Percentiles rank a stretch among this genome's conserved stretches.
Evolutionary conservation across 1,140 invertebrate genomes (phyloP).

Genomic region (Papilio machaon): DNA sequence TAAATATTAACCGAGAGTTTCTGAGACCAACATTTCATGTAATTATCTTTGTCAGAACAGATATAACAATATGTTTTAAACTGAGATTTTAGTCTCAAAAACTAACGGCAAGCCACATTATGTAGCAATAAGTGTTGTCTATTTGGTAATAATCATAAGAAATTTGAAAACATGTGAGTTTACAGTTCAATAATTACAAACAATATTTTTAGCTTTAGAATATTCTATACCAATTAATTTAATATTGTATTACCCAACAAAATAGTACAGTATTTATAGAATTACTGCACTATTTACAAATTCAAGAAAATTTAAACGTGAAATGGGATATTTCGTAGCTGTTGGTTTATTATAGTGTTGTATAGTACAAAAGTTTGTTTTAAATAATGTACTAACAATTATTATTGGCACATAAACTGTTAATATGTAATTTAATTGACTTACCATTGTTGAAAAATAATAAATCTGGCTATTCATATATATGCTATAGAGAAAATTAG

Average conservation of each 20-base stretch:
- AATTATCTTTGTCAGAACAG: too few relatives aligned
- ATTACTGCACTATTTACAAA: not conserved
- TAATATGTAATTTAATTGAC: not conserved
- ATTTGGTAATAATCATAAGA: constrained; percentile 32
- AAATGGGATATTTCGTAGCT: not conserved
- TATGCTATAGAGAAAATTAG: not conserved
- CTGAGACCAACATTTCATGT: too few relatives aligned
- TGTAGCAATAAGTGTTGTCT: constrained; percentile 7
- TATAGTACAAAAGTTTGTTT: not conserved
- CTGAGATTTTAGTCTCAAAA: not conserved
- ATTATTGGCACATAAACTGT: constrained; percentile 19
- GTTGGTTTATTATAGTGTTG: not conserved
- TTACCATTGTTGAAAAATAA: constrained; percentile 3
- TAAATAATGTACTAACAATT: constrained; percentile 6
- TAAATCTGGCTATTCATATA: not conserved
- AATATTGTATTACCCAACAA: not conserved
- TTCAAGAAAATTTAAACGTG: not conserved
- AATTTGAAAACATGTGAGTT: not conserved
- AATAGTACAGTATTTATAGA: not conserved
- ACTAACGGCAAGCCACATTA: not conserved
- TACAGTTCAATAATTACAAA: not conserved
- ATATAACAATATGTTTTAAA: too few relatives aligned
- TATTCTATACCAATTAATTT: not conserved
- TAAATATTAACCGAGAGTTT: too few relatives aligned
- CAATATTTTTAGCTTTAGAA: not conserved